These are phyloP conservation scores for Sipha flava DNA, from an alignment of 1,140 invertebrate species.

Conservation along the genomic window DNA sequence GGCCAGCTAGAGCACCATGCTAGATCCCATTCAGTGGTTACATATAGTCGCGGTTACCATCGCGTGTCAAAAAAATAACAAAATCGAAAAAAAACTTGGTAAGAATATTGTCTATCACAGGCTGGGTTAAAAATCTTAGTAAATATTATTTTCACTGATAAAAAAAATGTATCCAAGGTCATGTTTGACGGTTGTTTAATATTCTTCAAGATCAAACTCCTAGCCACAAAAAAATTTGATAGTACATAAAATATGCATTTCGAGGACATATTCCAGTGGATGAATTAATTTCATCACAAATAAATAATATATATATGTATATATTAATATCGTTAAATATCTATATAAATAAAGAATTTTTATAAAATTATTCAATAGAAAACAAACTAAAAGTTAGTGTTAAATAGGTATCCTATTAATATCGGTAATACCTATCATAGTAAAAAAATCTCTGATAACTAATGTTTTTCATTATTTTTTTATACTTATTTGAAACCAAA, in stretches of 20 bases:
- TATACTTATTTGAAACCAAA: no score
- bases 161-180: conserved; percentile 8
- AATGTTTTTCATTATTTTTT: no score
- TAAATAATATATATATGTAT: no score
- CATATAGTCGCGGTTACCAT: conserved; percentile 23
- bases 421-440: no score
- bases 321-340: no score
- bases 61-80: conserved; percentile 22
- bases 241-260: background rate
- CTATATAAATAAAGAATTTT: no score
- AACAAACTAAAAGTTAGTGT: no score
- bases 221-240: background rate
- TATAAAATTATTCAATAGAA: no score
- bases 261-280: no score
- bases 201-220: background rate
- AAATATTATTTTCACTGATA: conserved; percentile 24
- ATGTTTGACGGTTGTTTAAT: background rate
- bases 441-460: no score
- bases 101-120: conserved; percentile 7
- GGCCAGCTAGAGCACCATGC: background rate
- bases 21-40: conserved; percentile 30
- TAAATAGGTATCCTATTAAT: no score
- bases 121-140: background rate
- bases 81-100: conserved; percentile 2
- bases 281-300: no score